Evolutionary conservation across 2,113 vertebrate species (phyloP), one percentile per base, ranked within the genome.

Genomic region (Ifrita kowaldi): DNA sequence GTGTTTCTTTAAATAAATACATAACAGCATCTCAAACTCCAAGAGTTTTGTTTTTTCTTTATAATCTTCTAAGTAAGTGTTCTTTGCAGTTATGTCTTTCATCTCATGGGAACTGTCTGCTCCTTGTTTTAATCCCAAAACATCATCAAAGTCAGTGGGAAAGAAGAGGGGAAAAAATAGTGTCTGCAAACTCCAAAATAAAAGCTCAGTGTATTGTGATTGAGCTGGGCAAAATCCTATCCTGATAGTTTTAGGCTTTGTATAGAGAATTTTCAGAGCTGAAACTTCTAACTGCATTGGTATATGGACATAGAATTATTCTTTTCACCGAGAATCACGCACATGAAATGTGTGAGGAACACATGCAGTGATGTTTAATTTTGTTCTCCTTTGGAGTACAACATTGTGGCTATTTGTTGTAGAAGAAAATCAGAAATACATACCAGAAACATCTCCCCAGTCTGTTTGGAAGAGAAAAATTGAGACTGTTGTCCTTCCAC

Each of bases 91-190:
- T 80, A 75, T 90, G 83, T 75, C 93, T 96, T 96, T 96, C 90
- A 92, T 96, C 92, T 93, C 83, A 81, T 95, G 96, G 90, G 92
- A 97, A 86, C 79, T 84, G 83, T 91, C 83, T 95, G 74, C 37
- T 92, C 57, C 85, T 93, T 90, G 71, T 90, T 92, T 94, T 94
- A 96, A 95, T 94, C 88, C 90, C 73, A 81, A 94, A 96, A 87
- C 83, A 84, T 93, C 79, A 78, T 95, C 60, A 93, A 93, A 95
- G 88, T 87, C 68, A 75, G 37, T 81, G 83, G 56, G 71, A 83
- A 83, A 81, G 37, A 90, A 89, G 35, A 22, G 21, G 24, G 24
- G 14, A 73, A 46, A 39, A 90, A 79, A 19, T 14, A 42, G 23
- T 23, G 44, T 82, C 44, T 74, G 7, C 42, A 89, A 79, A 56